phyloP scores from a whole-genome alignment of 2,113 vertebrate genomes.

The Riparia riparia region DNA sequence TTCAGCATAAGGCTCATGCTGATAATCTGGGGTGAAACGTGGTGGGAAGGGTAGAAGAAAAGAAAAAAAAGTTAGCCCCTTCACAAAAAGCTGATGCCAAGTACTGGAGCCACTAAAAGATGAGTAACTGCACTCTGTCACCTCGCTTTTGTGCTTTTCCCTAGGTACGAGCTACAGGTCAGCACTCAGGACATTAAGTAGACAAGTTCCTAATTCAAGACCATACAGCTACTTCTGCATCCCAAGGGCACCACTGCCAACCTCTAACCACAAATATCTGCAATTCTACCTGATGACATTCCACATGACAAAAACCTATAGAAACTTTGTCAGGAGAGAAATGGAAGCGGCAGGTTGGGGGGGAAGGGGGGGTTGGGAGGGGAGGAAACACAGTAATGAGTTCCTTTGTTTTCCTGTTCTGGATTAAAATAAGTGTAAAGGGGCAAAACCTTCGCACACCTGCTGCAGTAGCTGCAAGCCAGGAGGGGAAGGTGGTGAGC shows the following conservation, averaged over 20 bases:
- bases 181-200: neutral
- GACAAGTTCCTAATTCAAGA: neutral
- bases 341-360: neutral
- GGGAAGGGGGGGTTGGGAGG: neutral
- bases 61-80: neutral
- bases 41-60: neutral
- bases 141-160: neutral
- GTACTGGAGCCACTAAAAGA: neutral
- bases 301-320: neutral
- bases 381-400: neutral
- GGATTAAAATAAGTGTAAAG: neutral
- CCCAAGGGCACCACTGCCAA: neutral
- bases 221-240: neutral
- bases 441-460: neutral
- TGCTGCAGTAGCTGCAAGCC: neutral
- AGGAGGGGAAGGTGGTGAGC: neutral
- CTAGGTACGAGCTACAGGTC: neutral
- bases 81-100: neutral
- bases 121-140: neutral
- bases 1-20: slow-evolving; percentile 83
- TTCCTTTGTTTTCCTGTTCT: neutral
- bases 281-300: neutral
- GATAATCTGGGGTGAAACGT: slow-evolving; percentile 78
- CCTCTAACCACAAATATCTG: neutral
- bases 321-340: neutral